These are phyloP conservation scores for Diphyllodes magnificus DNA, from an alignment of 2,113 vertebrate genomes.

Conservation along the genomic window DNA sequence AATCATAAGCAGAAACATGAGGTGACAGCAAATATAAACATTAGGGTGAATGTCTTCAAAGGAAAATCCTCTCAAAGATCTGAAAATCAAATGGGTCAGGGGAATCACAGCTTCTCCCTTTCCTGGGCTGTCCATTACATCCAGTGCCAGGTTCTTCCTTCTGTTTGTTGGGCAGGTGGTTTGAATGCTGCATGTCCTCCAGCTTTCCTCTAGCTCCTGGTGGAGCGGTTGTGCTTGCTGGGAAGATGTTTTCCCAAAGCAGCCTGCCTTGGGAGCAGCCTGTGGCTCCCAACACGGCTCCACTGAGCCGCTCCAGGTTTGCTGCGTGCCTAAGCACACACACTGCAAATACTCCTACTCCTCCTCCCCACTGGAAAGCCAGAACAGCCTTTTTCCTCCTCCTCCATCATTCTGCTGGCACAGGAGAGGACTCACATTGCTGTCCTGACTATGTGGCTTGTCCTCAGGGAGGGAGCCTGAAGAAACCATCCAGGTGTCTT, in stretches of 20 bases:
- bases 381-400: not conserved
- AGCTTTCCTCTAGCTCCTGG: not conserved
- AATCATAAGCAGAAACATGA: not conserved
- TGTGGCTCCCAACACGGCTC: not conserved
- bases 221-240: not conserved
- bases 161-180: not conserved
- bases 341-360: not conserved
- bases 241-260: not conserved
- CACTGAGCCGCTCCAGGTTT: not conserved
- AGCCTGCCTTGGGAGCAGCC: not conserved
- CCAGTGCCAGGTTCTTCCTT: not conserved
- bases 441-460: fast-evolving
- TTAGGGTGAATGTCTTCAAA: not conserved
- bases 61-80: not conserved
- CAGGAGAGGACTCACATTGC: not conserved
- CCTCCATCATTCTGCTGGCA: not conserved
- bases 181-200: not conserved
- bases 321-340: not conserved
- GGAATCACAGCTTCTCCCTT: not conserved
- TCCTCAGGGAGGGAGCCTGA: not conserved
- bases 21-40: not conserved
- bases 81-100: not conserved
- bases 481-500: not conserved
- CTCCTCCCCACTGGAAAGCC: not conserved
- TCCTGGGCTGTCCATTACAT: not conserved